Base-by-base conservation (phyloP, 1,140 invertebrate species). In the Drosophila obscura region DNA sequence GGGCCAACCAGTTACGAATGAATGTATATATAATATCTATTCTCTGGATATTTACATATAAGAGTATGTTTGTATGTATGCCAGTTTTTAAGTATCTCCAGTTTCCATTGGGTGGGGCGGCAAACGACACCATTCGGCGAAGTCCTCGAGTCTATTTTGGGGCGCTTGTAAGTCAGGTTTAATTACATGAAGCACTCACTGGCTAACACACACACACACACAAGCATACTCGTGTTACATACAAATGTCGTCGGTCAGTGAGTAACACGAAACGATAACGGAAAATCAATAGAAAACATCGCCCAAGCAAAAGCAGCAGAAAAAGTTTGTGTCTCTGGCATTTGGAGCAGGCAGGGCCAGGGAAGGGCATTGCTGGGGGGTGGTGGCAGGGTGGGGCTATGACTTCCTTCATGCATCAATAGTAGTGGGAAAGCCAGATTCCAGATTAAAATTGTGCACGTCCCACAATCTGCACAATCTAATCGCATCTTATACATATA, bases 201-300 rank as follows among this genome's bases (percentile, higher is more conserved):
- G n/a, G 52, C 63, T 28, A 65, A 28, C 64, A 58, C 51, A 56
- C 31, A 24, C 15, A 68, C 50, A 39, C 48, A 67, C 51, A 67
- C 19, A 16, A 43, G 28, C 66, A 58, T 69, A 13, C 16, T 19
- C 19, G 19, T 19, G 19, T 19, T 19, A 19, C 44, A 58, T 43
- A 68, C 66, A 44, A 19, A 69, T 35, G 35, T 39, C 11, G 35
- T 69, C 57, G 64, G 64, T 49, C 35, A 68, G 16, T 19, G 9
- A 22, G 51, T 19, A 58, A 16, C 57, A 41, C 51, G 35, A 31
- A 64, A 58, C 46, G 49, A 26, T 35, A 45, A 31, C 44, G 52
- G 51, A 81, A 82, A 82, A 82, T 82, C 79, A 78, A 82, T 82
- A 82, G 13, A 61, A 35, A 44, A 71, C 71, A 62, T 76, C 41